A percentile compares a stretch with the other conserved stretches of the same genome.
Evolutionary conservation across 2,888 invertebrate genomes (phyloP).

Genomic region (Clostera curtula): DNA sequence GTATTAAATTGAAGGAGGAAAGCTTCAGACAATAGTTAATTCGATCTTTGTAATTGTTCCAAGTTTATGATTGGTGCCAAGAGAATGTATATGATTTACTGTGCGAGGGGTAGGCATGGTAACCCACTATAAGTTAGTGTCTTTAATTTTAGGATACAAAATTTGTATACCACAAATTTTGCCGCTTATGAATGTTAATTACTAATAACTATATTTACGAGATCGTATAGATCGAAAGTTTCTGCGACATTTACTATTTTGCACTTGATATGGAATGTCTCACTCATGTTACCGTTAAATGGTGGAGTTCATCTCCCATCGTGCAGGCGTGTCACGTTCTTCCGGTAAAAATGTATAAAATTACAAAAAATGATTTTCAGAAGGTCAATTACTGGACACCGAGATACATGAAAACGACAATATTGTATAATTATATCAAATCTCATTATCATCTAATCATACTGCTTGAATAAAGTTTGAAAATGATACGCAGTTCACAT

Average conservation of each 20-base stretch:
- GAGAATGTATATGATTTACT: too few species aligned
- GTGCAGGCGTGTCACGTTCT: constrained; percentile 58
- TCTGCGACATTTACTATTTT: constrained; percentile 23
- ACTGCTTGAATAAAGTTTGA: constrained; percentile 53
- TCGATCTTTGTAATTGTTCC: too few species aligned
- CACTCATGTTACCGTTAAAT: constrained; percentile 57
- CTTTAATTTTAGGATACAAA: too few species aligned
- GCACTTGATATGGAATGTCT: constrained; percentile 72
- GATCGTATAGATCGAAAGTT: constrained; percentile 18
- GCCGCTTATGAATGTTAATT: too few species aligned
- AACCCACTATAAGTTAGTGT: too few species aligned
- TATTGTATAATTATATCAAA: constrained; percentile 66
- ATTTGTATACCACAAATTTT: too few species aligned
- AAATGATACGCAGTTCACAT: constrained; percentile 41
- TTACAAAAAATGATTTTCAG: constrained; percentile 70
- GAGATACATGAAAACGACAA: constrained; percentile 49
- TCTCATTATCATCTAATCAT: constrained; percentile 46
- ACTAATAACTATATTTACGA: too few species aligned
- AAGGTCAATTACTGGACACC: constrained; percentile 49
- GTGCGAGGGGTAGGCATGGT: too few species aligned
- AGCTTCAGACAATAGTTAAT: too few species aligned
- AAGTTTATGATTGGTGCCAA: too few species aligned
- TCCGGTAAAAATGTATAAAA: constrained; percentile 73
- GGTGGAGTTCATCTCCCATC: constrained; percentile 45
- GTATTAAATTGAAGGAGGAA: too few species aligned